Percentiles rank a stretch among this genome's conserved stretches.
Evolutionary conservation across 2,888 invertebrate species (phyloP).

Genomic region (Unio pictorum): DNA sequence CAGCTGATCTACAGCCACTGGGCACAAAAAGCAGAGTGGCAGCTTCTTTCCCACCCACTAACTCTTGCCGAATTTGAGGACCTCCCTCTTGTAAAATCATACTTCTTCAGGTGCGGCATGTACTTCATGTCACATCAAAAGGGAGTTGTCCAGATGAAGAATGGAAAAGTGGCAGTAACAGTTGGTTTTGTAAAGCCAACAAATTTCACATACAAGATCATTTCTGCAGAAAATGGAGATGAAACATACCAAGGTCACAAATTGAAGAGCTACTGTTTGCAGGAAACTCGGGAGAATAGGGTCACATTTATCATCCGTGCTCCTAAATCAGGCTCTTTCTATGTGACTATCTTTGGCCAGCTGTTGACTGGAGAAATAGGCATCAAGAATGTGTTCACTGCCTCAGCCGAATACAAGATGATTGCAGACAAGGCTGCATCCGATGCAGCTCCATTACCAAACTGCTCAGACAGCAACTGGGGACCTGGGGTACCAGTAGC

Average conservation of each 20-base stretch:
- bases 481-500: constrained; percentile 69
- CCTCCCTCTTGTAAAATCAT: constrained; percentile 71
- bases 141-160: constrained; percentile 66
- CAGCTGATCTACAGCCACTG: constrained; percentile 71
- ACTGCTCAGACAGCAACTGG: constrained; percentile 71
- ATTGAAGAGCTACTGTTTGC: constrained; percentile 68
- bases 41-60: constrained; percentile 62
- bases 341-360: constrained; percentile 70
- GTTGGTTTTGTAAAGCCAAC: constrained; percentile 69
- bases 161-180: constrained; percentile 67
- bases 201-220: constrained; percentile 71
- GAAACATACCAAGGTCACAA: constrained; percentile 66
- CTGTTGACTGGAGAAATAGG: constrained; percentile 66
- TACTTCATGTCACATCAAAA: constrained; percentile 64
- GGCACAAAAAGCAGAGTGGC: constrained; percentile 69
- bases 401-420: constrained; percentile 71
- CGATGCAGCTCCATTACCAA: constrained; percentile 66
- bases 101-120: constrained; percentile 72
- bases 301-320: constrained; percentile 67
- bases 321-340: constrained; percentile 66
- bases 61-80: constrained; percentile 69
- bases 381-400: constrained; percentile 70
- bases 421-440: constrained; percentile 63
- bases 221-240: constrained; percentile 61
- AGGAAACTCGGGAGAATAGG: constrained; percentile 68